Base-by-base conservation (phyloP, 2,888 invertebrate genomes). In the Phanerotoma sp. region DNA sequence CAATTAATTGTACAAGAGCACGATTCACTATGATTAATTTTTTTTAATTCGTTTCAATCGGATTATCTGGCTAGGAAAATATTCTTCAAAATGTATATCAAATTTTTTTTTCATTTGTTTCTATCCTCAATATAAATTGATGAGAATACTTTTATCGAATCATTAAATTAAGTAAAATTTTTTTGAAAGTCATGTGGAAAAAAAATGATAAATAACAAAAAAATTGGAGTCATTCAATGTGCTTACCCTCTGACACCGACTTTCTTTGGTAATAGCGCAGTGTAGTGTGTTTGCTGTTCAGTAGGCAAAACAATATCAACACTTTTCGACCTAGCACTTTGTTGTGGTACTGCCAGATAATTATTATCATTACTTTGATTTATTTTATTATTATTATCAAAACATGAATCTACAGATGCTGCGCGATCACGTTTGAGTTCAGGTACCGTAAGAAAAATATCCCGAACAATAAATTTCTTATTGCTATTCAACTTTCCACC, bases 301-400 rank as follows among this genome's bases (percentile, higher is more conserved):
- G 92, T 92, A 22, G 93, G 93, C 63, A 93, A 79, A 45, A 92
- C 92, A 69, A 93, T 93, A 78, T 93, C 93, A 58, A 93, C 92
- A 42, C 91, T 91, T 58, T 91, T 84, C 30, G 92, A 92, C 44
- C 93, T 82, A 28, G 88, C 83, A 42, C 82, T 82, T 56, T 85
- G 83, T 47, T 86, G 86, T 5, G 91, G 90, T 54, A 90, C 90
- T 54, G 86, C 84, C 60, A 88, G 79, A 50, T 84, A 84, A 66
- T 86, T 84, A 64, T 83, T 80, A 61, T 84, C 83, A 35, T 53
- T 32, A 30, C 32, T 49, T 50, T 62, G 61, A 46, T 54, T 58
- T 47, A 70, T 74, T 44, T 89, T 87, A 20, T 86, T 83, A 48
- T 88, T 84, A 78, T 89, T 88, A 25, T 25, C 25, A 76, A 92